These are phyloP conservation scores for Cyphomyrmex costatus DNA, from an alignment of 1,140 invertebrate species.

Conservation along the genomic window DNA sequence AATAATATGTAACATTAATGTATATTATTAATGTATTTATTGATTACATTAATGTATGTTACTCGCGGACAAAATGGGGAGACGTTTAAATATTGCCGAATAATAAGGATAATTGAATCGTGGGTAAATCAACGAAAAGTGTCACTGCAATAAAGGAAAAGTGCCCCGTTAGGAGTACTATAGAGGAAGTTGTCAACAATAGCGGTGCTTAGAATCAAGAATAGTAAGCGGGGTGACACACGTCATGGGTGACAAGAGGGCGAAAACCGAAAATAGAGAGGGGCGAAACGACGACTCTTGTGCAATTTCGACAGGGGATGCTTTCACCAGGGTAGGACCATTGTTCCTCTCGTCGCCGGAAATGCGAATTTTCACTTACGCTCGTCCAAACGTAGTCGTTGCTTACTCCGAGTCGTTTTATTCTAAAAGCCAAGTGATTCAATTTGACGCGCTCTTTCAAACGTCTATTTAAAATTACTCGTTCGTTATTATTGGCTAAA, in stretches of 20 bases:
- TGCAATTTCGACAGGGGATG: constrained; percentile 59
- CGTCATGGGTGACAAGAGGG: constrained; percentile 8
- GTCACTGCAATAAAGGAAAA: neutral
- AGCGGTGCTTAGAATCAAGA: constrained; percentile 20
- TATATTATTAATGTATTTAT: neutral
- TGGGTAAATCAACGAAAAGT: constrained; percentile 6
- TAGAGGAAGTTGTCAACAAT: constrained; percentile 67
- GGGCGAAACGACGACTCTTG: constrained; percentile 54
- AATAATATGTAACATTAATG: neutral
- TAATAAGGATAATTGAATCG: constrained; percentile 9
- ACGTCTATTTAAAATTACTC: constrained; percentile 8
- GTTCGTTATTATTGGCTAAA: neutral
- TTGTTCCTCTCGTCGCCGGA: constrained; percentile 59
- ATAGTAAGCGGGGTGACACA: constrained; percentile 46
- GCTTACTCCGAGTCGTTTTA: constrained; percentile 30
- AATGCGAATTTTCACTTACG: constrained; percentile 69
- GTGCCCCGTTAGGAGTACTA: constrained; percentile 6
- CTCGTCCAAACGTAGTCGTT: constrained; percentile 39
- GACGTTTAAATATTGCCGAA: constrained; percentile 6
- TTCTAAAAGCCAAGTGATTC: constrained; percentile 19
- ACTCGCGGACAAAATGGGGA: neutral
- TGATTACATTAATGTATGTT: neutral
- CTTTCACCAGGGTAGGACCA: constrained; percentile 44
- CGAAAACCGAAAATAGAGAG: constrained; percentile 66
- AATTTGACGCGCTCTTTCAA: constrained; percentile 30